Conservation (phyloP, 2,797 vertebrate genomes). For the Anas bahamensis region DNA sequence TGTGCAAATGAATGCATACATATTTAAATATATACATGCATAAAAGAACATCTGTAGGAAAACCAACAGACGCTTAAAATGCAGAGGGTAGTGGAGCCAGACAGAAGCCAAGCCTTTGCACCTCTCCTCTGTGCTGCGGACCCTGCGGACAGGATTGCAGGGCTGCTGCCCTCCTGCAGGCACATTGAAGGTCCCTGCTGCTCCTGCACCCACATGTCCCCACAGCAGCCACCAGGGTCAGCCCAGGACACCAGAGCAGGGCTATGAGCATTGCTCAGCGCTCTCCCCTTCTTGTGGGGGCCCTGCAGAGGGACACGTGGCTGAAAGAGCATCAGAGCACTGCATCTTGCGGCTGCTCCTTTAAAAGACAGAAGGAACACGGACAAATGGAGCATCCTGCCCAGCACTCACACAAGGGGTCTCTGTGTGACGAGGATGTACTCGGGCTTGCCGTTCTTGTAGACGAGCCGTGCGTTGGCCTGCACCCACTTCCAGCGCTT, state of each 20-base stretch:
- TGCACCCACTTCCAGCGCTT: slow-evolving; percentile 90
- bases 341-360: neutral
- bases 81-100: neutral
- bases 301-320: neutral
- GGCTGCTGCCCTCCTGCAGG: neutral
- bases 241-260: neutral
- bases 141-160: neutral
- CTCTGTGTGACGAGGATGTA: slow-evolving; percentile 89
- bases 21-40: too few species aligned
- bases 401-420: slow-evolving; percentile 82
- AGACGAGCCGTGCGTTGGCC: slow-evolving; percentile 86
- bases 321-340: neutral
- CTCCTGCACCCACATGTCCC: neutral
- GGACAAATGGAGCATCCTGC: fast-evolving
- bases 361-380: neutral
- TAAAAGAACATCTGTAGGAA: neutral
- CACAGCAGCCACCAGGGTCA: neutral
- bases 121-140: neutral
- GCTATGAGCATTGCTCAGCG: neutral
- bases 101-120: neutral
- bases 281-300: neutral
- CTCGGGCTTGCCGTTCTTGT: slow-evolving; percentile 84
- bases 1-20: too few species aligned
- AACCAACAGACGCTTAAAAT: neutral
- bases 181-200: neutral